These are phyloP conservation scores for Hippoglossus stenolepis DNA, from an alignment of 2,113 vertebrate species.

Conservation along the genomic window DNA sequence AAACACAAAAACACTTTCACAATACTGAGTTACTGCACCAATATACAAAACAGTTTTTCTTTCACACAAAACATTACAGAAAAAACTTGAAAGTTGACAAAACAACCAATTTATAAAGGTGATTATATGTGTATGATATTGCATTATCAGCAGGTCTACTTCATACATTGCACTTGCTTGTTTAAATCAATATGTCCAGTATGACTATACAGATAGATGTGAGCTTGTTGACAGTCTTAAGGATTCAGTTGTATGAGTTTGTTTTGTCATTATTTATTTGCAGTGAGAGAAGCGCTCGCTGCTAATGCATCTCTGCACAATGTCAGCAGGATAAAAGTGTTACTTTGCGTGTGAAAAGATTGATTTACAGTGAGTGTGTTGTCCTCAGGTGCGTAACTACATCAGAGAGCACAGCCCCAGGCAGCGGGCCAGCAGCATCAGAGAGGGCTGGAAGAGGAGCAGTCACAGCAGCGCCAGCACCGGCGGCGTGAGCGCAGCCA, in stretches of 20 bases:
- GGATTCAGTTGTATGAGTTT: not conserved
- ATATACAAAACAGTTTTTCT: not conserved
- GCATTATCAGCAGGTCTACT: too few species aligned
- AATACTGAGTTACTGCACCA: not conserved
- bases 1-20: not conserved
- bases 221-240: not conserved
- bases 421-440: conserved; percentile 86
- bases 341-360: not conserved
- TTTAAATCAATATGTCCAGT: too few species aligned
- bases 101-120: too few species aligned
- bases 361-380: not conserved
- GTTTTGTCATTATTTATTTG: not conserved
- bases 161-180: too few species aligned
- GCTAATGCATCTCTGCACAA: too few species aligned
- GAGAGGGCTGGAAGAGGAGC: conserved; percentile 94
- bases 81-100: too few species aligned
- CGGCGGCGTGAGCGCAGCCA: conserved; percentile 89
- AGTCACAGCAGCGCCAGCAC: conserved; percentile 91
- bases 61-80: not conserved
- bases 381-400: conserved; percentile 91
- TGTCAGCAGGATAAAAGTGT: not conserved
- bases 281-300: too few species aligned
- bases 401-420: conserved; percentile 94
- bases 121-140: too few species aligned
- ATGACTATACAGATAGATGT: too few species aligned